Evolutionary conservation across 2,113 vertebrate genomes (phyloP), one percentile per base, ranked within the genome.

Genomic region (Chrysochloris asiatica): DNA sequence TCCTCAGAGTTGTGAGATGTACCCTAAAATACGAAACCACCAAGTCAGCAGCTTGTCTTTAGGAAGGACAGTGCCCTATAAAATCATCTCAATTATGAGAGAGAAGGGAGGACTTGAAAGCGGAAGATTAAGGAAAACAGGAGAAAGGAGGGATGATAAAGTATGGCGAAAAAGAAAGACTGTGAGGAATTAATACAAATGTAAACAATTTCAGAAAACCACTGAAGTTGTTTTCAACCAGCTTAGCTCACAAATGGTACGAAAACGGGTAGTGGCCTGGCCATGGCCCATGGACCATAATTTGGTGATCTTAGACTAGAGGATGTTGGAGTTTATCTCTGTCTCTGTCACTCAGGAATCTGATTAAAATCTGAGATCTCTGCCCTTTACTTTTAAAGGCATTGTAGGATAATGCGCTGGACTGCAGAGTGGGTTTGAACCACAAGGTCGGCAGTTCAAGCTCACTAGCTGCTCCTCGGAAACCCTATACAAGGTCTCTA

Each of bases 201-300:
- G 63, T 30, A 59, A 92, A 86, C 73, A 28, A 47, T 45, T 89
- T 86, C 47, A 67, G 91, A 80, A 93, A 90, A 80, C 38, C 52
- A 43, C 56, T 14, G 19, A 72, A 45, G 63, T 77, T 69, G 36
- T 30, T 50, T 28, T 43, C 21, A 69, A 50, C 12, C 45, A 69
- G 45, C 43, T 59, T 38, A 87, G 41, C 24, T 33, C 19, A 19
- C 67, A 7, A 9, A 81, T 38, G 78, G 4, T 71, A 67, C 67
- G 72, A 56, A 78, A 43, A 38, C 8, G 78, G 19, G 56, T 52
- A 50, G 30, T 50, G n/a, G 36, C 56, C 6, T 12, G 6, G 22
- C n/a, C 36, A 73, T 43, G 77, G 78, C 48, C 52, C 14, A 54
- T n/a, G 2, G 75, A n/a, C 10, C 41, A 41, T 8, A 28, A 33